Percentiles rank a stretch among this genome's conserved stretches.
These are phyloP conservation scores for Helicolenus hilgendorfi DNA, from an alignment of 2,797 vertebrate genomes.

Conservation along the genomic window DNA sequence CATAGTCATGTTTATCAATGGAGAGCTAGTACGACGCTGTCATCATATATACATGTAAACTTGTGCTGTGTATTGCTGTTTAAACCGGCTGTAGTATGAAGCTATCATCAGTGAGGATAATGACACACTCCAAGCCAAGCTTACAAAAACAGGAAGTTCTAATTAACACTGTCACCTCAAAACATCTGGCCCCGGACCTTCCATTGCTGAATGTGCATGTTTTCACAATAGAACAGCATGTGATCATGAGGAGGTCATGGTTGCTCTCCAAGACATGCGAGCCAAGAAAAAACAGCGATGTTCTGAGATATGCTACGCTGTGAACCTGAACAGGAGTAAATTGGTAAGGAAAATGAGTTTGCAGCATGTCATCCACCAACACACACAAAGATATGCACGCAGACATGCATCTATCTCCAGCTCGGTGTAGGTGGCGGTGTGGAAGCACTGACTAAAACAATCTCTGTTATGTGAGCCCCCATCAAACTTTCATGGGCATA, in stretches of 20 bases:
- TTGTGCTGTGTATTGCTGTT: not conserved
- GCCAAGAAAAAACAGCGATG: not conserved
- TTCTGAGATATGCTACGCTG: not conserved
- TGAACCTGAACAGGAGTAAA: slow-evolving; percentile 12
- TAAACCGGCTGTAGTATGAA: not conserved
- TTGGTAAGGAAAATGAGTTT: slow-evolving; percentile 8
- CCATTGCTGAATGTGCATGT: not conserved
- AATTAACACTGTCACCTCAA: not conserved
- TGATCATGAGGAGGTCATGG: not conserved
- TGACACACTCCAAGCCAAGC: not conserved
- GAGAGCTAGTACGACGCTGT: not conserved
- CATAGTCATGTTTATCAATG: not conserved
- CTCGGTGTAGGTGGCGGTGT: slow-evolving; percentile 18
- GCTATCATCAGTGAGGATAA: not conserved
- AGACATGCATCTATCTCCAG: slow-evolving; percentile 13
- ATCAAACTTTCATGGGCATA: slow-evolving; percentile 76
- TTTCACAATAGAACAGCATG: not conserved
- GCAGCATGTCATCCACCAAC: slow-evolving; percentile 1
- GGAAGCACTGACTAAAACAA: slow-evolving; percentile 52
- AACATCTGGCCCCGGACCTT: not conserved
- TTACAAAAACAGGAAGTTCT: not conserved
- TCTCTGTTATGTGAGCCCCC: slow-evolving; percentile 60
- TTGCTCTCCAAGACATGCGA: not conserved
- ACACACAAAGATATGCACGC: slow-evolving; percentile 17
- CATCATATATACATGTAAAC: not conserved